A percentile compares a stretch with the other conserved stretches of the same genome.
Evolutionary conservation across 1,140 invertebrate genomes (phyloP).

Genomic region (Lordiphosa collinella): DNA sequence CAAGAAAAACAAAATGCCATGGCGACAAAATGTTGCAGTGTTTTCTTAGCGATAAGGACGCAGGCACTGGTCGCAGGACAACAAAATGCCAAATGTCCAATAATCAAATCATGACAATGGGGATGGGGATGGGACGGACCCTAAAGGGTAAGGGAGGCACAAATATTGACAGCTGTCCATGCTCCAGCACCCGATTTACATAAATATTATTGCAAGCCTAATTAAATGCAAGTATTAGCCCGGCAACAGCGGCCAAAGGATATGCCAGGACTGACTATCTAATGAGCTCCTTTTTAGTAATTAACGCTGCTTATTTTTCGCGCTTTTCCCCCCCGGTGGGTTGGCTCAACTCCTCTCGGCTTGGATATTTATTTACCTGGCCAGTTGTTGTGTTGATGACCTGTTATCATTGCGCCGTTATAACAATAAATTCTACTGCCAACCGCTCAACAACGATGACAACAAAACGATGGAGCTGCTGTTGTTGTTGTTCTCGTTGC

Average conservation of each 20-base stretch:
- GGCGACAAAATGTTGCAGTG: slow-evolving; percentile 68
- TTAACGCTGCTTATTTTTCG: slow-evolving; percentile 69
- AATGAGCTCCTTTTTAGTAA: slow-evolving; percentile 55
- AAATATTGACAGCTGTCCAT: slow-evolving; percentile 67
- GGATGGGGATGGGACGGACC: not conserved
- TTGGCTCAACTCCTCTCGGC: not conserved
- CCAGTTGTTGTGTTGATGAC: slow-evolving; percentile 72
- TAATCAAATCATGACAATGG: slow-evolving; percentile 40
- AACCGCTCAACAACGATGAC: slow-evolving; percentile 38
- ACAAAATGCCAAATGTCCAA: slow-evolving; percentile 33
- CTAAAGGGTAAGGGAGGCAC: not conserved
- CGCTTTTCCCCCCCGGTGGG: slow-evolving; percentile 9
- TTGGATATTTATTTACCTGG: slow-evolving; percentile 67
- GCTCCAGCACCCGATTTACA: slow-evolving; percentile 64
- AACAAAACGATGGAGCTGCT: slow-evolving; percentile 27
- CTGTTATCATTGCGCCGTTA: slow-evolving; percentile 75
- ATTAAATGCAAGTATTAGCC: slow-evolving; percentile 76
- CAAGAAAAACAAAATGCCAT: slow-evolving; percentile 64
- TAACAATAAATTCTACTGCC: slow-evolving; percentile 68
- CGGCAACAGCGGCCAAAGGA: slow-evolving; percentile 32
- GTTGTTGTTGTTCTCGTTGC: slow-evolving; percentile 37
- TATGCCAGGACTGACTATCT: slow-evolving; percentile 25
- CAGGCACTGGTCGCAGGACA: slow-evolving; percentile 36
- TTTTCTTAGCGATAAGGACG: slow-evolving; percentile 74
- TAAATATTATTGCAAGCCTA: slow-evolving; percentile 78